phyloP scores from a whole-genome alignment of 1,140 invertebrate species.

The Pachyrhynchus sulphureomaculatus region DNA sequence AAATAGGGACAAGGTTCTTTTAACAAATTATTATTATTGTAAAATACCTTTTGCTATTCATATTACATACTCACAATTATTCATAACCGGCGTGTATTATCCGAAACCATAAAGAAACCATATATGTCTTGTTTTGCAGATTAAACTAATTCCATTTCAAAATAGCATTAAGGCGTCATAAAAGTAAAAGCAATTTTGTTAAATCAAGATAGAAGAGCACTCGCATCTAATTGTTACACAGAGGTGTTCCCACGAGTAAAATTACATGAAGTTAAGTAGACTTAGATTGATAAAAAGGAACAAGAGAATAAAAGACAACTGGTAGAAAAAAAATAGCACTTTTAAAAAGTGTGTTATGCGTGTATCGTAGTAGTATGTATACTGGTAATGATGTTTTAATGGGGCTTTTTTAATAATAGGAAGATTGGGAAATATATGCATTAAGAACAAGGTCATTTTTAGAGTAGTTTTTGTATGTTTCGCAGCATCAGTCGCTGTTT shows the following conservation, averaged over 20 bases:
- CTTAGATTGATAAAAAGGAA: background rate
- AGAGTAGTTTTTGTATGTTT: too few relatives aligned
- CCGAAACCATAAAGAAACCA: too few relatives aligned
- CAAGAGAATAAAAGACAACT: background rate
- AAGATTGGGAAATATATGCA: too few relatives aligned
- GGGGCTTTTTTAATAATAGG: too few relatives aligned
- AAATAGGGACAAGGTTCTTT: too few relatives aligned
- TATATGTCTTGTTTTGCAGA: background rate
- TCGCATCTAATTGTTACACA: conserved; percentile 8
- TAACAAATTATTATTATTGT: too few relatives aligned
- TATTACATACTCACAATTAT: too few relatives aligned
- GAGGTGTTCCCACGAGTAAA: conserved; percentile 5
- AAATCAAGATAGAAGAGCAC: conserved; percentile 8
- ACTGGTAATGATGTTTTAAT: background rate
- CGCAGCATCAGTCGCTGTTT: too few relatives aligned
- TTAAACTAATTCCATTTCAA: background rate
- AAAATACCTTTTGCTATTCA: too few relatives aligned
- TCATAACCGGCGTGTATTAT: too few relatives aligned
- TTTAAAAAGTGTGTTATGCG: background rate
- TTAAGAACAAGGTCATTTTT: too few relatives aligned
- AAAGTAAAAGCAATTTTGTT: conserved; percentile 2
- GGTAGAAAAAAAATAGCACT: background rate
- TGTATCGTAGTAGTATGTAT: background rate
- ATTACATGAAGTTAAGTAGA: conserved; percentile 2
- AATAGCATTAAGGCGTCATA: background rate